A percentile compares a stretch with the other conserved stretches of the same genome.
These are phyloP conservation scores for Acrocephalus kingi DNA, from an alignment of 2,113 vertebrate species.

Conservation along the genomic window DNA sequence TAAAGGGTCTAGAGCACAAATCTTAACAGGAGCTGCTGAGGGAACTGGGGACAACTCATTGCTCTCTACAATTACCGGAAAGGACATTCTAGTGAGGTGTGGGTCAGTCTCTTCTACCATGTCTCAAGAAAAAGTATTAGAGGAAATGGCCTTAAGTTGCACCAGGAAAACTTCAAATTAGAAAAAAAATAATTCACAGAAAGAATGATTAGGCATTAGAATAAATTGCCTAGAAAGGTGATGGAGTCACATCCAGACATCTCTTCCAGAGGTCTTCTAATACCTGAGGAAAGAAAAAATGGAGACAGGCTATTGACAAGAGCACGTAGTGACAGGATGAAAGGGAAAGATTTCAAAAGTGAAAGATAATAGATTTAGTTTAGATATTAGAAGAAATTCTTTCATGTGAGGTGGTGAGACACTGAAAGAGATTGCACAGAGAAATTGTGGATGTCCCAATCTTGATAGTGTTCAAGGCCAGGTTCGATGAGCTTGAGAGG, in stretches of 20 bases:
- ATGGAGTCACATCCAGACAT: not conserved
- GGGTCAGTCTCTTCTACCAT: not conserved
- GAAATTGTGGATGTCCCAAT: not conserved
- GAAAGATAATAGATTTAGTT: not conserved
- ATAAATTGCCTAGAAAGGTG: not conserved
- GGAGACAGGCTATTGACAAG: not conserved
- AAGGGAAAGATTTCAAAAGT: not conserved
- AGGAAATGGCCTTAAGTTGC: not conserved
- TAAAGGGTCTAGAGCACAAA: not conserved
- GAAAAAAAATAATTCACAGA: not conserved
- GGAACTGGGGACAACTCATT: not conserved
- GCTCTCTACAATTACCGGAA: not conserved
- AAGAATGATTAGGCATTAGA: not conserved
- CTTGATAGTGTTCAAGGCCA: not conserved
- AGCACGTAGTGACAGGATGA: not conserved
- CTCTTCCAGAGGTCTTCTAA: not conserved
- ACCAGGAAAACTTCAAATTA: not conserved
- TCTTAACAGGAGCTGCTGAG: not conserved
- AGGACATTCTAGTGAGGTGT: not conserved
- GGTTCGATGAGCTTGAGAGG: not conserved
- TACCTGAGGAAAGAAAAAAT: not conserved
- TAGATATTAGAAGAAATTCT: not conserved
- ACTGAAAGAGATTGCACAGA: not conserved
- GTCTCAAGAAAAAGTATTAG: not conserved
- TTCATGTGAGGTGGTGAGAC: not conserved